phyloP scores from a whole-genome alignment of 2,797 vertebrate genomes.

The Chrosomus eos region DNA sequence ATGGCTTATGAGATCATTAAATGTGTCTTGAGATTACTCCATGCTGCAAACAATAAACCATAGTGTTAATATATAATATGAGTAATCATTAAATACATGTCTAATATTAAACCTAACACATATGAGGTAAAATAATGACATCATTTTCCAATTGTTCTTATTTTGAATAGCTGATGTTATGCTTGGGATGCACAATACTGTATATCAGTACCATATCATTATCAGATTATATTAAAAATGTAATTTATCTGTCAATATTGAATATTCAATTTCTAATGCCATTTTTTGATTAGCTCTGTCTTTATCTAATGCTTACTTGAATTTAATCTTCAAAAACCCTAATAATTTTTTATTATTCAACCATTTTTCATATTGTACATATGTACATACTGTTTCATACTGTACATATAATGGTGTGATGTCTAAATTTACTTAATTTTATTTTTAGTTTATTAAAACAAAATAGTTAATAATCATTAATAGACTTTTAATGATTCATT shows the following conservation, averaged over 20 bases:
- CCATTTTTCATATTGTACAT: background rate
- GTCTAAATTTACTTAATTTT: background rate
- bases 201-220: background rate
- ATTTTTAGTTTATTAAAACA: background rate
- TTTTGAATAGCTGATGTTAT: background rate
- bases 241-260: background rate
- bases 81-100: background rate
- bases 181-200: background rate
- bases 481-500: background rate
- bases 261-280: background rate
- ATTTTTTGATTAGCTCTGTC: background rate
- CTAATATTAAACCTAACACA: background rate
- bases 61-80: background rate
- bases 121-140: background rate
- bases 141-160: background rate
- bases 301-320: background rate
- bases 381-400: background rate
- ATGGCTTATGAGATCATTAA: constrained; percentile 44
- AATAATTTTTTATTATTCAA: background rate
- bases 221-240: background rate
- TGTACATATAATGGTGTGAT: background rate
- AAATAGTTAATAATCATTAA: background rate
- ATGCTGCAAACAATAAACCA: constrained; percentile 37
- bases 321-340: background rate
- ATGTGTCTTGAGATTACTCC: constrained; percentile 27